A percentile compares a stretch with the other conserved stretches of the same genome.
Evolutionary conservation across 2,113 vertebrate genomes (phyloP).

Genomic region (Tyto alba): DNA sequence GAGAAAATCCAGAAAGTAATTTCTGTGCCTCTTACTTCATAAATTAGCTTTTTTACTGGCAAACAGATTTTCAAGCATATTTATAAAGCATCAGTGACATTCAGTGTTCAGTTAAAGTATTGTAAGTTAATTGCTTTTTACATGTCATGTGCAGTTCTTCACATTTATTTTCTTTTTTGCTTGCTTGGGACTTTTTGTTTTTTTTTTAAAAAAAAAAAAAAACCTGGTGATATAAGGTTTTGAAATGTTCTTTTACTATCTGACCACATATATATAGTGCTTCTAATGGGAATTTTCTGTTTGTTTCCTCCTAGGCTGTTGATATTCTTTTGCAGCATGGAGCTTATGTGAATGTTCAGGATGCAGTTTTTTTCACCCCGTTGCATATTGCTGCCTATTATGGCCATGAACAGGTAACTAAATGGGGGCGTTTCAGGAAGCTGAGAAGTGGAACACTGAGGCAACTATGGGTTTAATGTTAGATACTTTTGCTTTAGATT

Average conservation of each 20-base stretch:
- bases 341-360: constrained; percentile 87
- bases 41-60: not conserved
- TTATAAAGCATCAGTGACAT: constrained; percentile 24
- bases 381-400: constrained; percentile 86
- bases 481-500: not conserved
- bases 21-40: not conserved
- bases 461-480: not conserved
- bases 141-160: not conserved
- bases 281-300: not conserved
- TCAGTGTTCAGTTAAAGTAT: not conserved
- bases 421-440: not conserved
- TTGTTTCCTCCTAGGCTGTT: constrained; percentile 70
- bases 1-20: not conserved
- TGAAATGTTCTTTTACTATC: not conserved
- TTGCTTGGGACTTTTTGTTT: not conserved
- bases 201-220: not conserved
- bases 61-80: not conserved
- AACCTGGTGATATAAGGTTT: not conserved
- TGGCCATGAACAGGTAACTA: constrained; percentile 81
- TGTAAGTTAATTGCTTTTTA: not conserved
- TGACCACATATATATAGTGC: rapidly evolving
- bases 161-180: not conserved
- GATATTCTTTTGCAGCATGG: constrained; percentile 90
- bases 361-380: constrained; percentile 91
- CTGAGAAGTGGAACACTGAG: rapidly evolving